Conservation (phyloP, 92 coral and sea anemone species). For the Desmophyllum pertusum region DNA sequence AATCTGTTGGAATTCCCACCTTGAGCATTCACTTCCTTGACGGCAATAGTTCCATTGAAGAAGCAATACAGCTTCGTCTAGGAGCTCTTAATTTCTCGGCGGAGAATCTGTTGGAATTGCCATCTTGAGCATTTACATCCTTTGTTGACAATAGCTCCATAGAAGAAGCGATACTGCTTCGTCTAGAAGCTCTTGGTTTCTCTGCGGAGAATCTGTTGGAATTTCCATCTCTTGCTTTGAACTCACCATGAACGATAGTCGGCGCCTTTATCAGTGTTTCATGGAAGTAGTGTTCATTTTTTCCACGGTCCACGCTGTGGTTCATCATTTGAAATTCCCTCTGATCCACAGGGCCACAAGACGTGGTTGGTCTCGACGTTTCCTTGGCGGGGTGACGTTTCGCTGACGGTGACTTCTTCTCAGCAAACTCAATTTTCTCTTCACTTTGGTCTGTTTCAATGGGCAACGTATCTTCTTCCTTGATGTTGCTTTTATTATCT, state of each 20-base stretch:
- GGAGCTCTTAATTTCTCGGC: neutral
- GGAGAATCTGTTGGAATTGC: neutral
- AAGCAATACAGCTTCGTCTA: neutral
- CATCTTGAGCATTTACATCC: neutral
- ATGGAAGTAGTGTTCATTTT: neutral
- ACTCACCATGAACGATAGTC: neutral
- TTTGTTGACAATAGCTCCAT: no score
- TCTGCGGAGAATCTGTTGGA: no score
- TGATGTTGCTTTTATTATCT: neutral
- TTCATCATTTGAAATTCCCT: neutral
- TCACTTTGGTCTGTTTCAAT: neutral
- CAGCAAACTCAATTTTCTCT: neutral
- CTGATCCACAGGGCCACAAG: neutral
- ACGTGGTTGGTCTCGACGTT: neutral
- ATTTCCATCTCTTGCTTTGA: no score
- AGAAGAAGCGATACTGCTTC: no score
- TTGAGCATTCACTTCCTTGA: neutral
- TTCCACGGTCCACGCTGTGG: neutral
- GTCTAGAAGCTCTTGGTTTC: neutral
- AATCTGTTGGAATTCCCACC: neutral
- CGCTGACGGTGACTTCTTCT: neutral
- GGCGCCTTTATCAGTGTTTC: neutral
- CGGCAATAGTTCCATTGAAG: neutral
- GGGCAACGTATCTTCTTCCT: neutral
- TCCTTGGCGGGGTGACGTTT: neutral